These are phyloP conservation scores for Oreochromis grahami DNA, from an alignment of 2,797 vertebrate species.

Conservation along the genomic window DNA sequence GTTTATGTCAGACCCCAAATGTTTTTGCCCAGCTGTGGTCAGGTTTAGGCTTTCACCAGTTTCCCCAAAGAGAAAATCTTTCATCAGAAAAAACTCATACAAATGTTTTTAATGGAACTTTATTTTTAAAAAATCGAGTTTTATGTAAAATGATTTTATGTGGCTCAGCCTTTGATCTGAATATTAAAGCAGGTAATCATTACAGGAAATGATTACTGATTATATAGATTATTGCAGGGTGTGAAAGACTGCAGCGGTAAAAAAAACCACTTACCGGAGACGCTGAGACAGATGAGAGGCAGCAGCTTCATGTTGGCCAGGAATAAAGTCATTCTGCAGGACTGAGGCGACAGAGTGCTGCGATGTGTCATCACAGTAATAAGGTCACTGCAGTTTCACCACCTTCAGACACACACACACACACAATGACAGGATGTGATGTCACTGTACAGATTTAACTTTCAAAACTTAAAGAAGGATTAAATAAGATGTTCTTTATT, in stretches of 20 bases:
- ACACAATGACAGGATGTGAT: background rate
- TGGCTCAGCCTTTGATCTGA: background rate
- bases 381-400: background rate
- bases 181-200: background rate
- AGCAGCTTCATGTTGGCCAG: background rate
- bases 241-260: background rate
- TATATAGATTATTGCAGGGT: rapidly evolving
- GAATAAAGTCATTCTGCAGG: background rate
- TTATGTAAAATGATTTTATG: background rate
- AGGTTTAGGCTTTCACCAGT: background rate
- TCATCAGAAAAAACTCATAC: background rate
- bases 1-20: background rate
- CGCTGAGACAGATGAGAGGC: background rate
- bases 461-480: background rate
- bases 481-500: background rate
- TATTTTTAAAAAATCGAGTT: rapidly evolving
- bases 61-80: background rate
- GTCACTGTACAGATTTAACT: background rate
- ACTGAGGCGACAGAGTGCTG: background rate
- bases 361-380: background rate
- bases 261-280: background rate
- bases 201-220: background rate
- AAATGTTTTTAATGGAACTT: background rate
- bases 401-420: background rate
- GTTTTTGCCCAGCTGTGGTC: rapidly evolving